Conservation (phyloP, 2,888 invertebrate genomes). For the Lasioglossum morio region DNA sequence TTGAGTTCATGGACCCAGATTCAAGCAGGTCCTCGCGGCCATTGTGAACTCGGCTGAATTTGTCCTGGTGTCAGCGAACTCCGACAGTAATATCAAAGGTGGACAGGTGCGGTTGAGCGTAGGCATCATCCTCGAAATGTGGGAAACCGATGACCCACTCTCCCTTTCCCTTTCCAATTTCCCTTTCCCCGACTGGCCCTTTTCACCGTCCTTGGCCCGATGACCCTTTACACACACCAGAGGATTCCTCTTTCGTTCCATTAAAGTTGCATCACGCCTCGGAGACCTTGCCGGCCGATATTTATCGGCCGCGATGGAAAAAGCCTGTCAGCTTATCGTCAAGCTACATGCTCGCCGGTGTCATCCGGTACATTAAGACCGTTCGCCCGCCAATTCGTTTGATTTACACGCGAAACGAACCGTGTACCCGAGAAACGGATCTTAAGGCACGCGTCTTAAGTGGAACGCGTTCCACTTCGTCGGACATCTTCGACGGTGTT, state of each 20-base stretch:
- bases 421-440: slow-evolving; percentile 9
- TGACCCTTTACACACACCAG: slow-evolving; percentile 41
- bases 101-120: slow-evolving; percentile 52
- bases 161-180: slow-evolving; percentile 37
- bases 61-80: neutral
- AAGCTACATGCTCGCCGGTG: slow-evolving; percentile 23
- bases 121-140: slow-evolving; percentile 73
- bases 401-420: slow-evolving; percentile 55
- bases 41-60: neutral
- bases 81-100: neutral
- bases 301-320: slow-evolving; percentile 48
- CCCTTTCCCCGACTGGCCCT: slow-evolving; percentile 42
- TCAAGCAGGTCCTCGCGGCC: neutral
- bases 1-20: neutral
- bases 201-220: slow-evolving; percentile 58
- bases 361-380: slow-evolving; percentile 19
- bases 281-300: slow-evolving; percentile 28
- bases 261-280: slow-evolving; percentile 60
- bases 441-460: slow-evolving; percentile 24
- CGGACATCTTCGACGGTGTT: neutral
- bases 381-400: slow-evolving; percentile 20
- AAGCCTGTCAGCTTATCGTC: slow-evolving; percentile 61
- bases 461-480: slow-evolving; percentile 37
- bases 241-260: slow-evolving; percentile 48
- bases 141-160: slow-evolving; percentile 77